Evolutionary conservation across 2,113 vertebrate species (phyloP), one percentile per base, ranked within the genome.

Genomic region (Ciconia stormi): DNA sequence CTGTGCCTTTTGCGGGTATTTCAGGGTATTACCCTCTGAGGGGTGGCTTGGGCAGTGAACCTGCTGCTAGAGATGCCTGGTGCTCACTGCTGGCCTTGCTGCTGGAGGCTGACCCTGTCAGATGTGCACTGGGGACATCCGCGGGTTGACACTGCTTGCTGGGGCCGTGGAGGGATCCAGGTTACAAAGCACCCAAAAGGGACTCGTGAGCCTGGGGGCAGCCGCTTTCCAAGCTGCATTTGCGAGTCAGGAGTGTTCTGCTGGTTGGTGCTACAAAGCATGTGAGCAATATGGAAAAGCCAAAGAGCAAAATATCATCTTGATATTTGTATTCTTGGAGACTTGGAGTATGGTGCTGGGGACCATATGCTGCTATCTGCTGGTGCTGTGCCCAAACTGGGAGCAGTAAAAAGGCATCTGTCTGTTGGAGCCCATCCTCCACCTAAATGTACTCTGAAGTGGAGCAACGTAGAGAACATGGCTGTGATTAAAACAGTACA

Each of bases 401-500:
- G 77, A 87, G 85, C 34, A 30, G 58, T 70, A 86, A 77, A 93
- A 95, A 93, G 82, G 79, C 94, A 84, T 85, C 77, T 89, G 88
- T 61, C 83, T 72, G 50, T 69, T 82, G 69, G 23, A 87, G 50
- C 50, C 77, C 74, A 94, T 92, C 77, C 83, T 90, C 70, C 74
- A 76, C 61, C 22, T 52, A 80, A 87, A 59, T 6, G 20, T 10
- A 5, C 36, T 65, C 63, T 0, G 0, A 89, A 82, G 13, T 10
- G 9, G 23, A 91, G 71, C 85, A 88, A n/a, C 10, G 22, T 17
- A 83, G 76, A 81, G 71, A 91, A 52, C 19, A 5, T 42, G 92
- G 58, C 92, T 83, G 30, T 93, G 82, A 88, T 94, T 97, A 71
- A 94, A 85, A 21, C 46, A 59, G 53, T 71, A 63, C 71, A 94